These are phyloP conservation scores for Leucozona laternaria DNA, from an alignment of 2,888 invertebrate genomes.

Conservation along the genomic window DNA sequence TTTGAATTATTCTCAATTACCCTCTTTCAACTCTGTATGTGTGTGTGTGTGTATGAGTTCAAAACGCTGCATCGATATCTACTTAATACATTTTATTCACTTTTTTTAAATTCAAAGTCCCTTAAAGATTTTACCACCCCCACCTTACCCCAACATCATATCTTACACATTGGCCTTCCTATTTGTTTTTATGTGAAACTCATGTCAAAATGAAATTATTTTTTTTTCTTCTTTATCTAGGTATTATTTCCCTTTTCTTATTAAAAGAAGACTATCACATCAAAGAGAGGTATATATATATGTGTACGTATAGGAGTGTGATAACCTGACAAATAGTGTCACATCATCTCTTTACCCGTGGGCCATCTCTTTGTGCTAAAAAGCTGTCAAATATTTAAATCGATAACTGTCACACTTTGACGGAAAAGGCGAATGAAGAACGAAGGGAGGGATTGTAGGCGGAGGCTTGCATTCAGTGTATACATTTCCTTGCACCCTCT, in stretches of 20 bases:
- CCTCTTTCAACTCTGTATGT: slow-evolving; percentile 10
- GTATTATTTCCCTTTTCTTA: slow-evolving; percentile 47
- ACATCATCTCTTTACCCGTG: slow-evolving; percentile 44
- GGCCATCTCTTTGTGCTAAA: slow-evolving; percentile 24
- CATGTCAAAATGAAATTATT: slow-evolving; percentile 17
- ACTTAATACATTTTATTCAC: slow-evolving; percentile 61
- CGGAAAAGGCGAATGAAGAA: background rate
- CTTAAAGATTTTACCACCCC: slow-evolving; percentile 25
- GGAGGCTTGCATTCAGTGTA: background rate
- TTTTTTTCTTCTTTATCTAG: slow-evolving; percentile 2
- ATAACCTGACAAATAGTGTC: slow-evolving; percentile 67
- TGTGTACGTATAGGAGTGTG: slow-evolving; percentile 12
- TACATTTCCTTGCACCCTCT: background rate
- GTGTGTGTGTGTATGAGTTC: background rate
- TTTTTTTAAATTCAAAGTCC: slow-evolving; percentile 34
- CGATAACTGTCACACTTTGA: slow-evolving; percentile 62
- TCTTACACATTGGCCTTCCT: background rate
- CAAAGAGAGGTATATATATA: slow-evolving; percentile 36
- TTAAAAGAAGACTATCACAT: slow-evolving; percentile 43
- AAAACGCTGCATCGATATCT: slow-evolving; percentile 62
- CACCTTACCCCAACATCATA: too few relatives aligned
- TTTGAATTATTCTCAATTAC: slow-evolving; percentile 34
- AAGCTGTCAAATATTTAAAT: slow-evolving; percentile 69
- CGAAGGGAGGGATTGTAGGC: background rate
- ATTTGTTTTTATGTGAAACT: slow-evolving; percentile 15